These are phyloP conservation scores for Vimba vimba DNA, from an alignment of 2,113 vertebrate genomes.

Conservation along the genomic window DNA sequence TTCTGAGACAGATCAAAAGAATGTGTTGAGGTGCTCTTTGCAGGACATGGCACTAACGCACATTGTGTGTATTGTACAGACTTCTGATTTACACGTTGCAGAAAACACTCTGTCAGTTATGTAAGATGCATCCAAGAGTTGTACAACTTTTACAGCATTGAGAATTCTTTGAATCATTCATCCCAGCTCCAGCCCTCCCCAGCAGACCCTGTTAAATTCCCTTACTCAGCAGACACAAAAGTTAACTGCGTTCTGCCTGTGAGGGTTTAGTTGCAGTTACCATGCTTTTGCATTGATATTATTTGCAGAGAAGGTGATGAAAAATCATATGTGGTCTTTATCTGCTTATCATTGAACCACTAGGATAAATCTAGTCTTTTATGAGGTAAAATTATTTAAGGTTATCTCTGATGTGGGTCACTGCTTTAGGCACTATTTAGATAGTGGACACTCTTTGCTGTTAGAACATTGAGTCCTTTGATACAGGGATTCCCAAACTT, in stretches of 20 bases:
- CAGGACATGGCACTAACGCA: neutral
- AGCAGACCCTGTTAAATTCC: slow-evolving; percentile 6
- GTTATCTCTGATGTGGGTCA: neutral
- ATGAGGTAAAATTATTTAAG: neutral
- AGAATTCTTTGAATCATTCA: neutral
- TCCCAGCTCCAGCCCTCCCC: neutral
- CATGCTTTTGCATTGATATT: neutral
- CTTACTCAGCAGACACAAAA: slow-evolving; percentile 20
- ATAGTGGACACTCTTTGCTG: neutral
- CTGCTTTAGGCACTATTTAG: neutral
- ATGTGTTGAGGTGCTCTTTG: neutral
- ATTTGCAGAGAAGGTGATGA: neutral
- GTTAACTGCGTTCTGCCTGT: neutral
- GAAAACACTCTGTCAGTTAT: neutral
- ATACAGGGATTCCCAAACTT: neutral
- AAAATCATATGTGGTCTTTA: neutral
- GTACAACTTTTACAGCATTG: slow-evolving; percentile 13
- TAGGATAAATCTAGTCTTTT: neutral
- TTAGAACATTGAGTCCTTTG: neutral
- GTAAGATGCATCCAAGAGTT: neutral
- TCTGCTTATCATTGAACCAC: neutral
- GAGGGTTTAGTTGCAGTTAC: neutral
- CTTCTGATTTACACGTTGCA: neutral
- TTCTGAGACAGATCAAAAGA: neutral
- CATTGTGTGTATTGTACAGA: neutral